Conservation (phyloP, 2,113 vertebrate genomes). For the Thoracochromis brauschi region DNA sequence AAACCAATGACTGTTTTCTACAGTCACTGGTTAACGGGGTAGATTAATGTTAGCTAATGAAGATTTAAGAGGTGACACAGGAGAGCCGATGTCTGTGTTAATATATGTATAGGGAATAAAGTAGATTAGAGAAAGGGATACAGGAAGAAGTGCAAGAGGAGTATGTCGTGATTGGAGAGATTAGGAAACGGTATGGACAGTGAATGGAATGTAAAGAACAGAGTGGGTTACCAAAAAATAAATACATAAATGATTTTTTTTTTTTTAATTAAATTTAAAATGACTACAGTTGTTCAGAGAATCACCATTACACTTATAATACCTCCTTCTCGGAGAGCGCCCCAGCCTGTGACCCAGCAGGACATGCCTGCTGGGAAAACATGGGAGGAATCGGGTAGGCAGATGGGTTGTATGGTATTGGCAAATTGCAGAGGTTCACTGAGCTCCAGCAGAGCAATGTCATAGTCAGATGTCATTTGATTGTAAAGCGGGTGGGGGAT, state of each 20-base stretch:
- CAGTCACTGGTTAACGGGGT: constrained; percentile 4
- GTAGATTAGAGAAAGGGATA: constrained; percentile 50
- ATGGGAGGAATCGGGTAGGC: constrained; percentile 70
- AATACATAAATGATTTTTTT: not conserved
- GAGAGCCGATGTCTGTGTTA: constrained; percentile 21
- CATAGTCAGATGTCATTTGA: constrained; percentile 67
- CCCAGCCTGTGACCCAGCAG: constrained; percentile 78
- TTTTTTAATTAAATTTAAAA: rapidly evolving
- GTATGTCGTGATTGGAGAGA: constrained; percentile 33
- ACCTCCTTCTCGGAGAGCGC: constrained; percentile 70
- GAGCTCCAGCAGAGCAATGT: constrained; percentile 75
- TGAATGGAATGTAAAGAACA: constrained; percentile 4
- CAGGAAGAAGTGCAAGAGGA: constrained; percentile 14
- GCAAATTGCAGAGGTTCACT: constrained; percentile 60
- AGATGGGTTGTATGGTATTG: constrained; percentile 72
- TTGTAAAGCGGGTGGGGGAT: constrained; percentile 66
- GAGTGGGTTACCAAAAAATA: not conserved
- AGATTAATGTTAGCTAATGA: constrained; percentile 55
- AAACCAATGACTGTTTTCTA: not conserved
- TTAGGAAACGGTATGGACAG: constrained; percentile 32
- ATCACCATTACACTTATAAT: not conserved
- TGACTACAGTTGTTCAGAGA: not conserved
- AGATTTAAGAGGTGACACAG: constrained; percentile 50
- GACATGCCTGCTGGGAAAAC: constrained; percentile 68
- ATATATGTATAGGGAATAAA: constrained; percentile 55